These are phyloP conservation scores for Xyliphius kryptos DNA, from an alignment of 2,113 vertebrate genomes.

Conservation along the genomic window DNA sequence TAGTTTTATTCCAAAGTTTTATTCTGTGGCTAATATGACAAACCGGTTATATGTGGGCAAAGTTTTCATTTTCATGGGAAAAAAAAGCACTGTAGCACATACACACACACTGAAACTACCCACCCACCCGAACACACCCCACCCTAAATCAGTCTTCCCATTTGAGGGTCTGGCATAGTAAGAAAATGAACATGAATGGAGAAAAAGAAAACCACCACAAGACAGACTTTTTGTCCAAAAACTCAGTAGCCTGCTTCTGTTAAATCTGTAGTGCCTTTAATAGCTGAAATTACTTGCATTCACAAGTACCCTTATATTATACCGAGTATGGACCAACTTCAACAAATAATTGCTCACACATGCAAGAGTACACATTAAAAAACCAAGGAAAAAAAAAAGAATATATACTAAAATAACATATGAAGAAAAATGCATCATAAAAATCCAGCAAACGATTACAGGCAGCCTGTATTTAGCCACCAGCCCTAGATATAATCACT, in stretches of 20 bases:
- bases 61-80: constrained; percentile 15
- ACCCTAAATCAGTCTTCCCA: constrained; percentile 18
- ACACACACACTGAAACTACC: constrained; percentile 19
- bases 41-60: constrained; percentile 38
- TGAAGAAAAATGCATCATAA: background rate
- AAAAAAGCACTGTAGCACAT: too few relatives aligned
- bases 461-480: constrained; percentile 1
- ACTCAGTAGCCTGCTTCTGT: too few relatives aligned
- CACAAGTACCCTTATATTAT: background rate
- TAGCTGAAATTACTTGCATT: constrained; percentile 4
- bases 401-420: constrained; percentile 5
- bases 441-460: constrained; percentile 4
- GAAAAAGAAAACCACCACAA: background rate
- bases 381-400: background rate
- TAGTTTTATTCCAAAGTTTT: constrained; percentile 37
- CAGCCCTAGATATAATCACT: background rate
- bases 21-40: constrained; percentile 41
- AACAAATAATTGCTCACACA: constrained; percentile 17
- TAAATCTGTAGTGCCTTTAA: constrained; percentile 5
- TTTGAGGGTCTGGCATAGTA: constrained; percentile 30
- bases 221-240: too few relatives aligned
- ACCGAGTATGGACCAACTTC: background rate
- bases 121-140: constrained; percentile 4
- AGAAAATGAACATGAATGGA: constrained; percentile 1
- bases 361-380: constrained; percentile 26